phyloP scores from a whole-genome alignment of 2,888 invertebrate genomes.

The Conops quadrifasciatus region DNA sequence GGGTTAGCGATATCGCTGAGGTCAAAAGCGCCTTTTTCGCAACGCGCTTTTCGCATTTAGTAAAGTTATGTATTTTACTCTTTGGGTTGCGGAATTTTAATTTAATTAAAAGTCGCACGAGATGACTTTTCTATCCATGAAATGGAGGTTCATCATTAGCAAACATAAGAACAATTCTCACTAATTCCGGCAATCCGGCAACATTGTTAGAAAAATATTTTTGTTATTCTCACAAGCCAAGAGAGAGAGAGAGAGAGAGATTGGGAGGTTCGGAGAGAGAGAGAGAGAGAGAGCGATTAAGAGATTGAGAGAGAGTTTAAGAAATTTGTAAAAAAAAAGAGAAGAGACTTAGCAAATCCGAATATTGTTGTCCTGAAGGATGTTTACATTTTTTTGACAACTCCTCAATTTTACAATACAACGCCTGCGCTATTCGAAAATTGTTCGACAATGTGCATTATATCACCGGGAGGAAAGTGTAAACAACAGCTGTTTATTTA shows the following conservation, averaged over 20 bases:
- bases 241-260: background rate
- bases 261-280: background rate
- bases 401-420: slow-evolving; percentile 13
- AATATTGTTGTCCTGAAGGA: background rate
- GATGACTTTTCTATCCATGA: too few relatives aligned
- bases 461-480: slow-evolving; percentile 9
- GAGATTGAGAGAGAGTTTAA: background rate
- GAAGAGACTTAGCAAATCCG: too few relatives aligned
- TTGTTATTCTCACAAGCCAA: background rate
- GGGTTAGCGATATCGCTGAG: too few relatives aligned
- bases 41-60: too few relatives aligned
- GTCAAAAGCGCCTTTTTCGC: too few relatives aligned
- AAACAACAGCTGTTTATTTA: slow-evolving; percentile 42
- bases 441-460: slow-evolving; percentile 19
- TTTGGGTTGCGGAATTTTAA: too few relatives aligned
- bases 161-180: too few relatives aligned
- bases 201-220: too few relatives aligned
- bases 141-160: too few relatives aligned
- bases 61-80: too few relatives aligned
- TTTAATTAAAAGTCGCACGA: too few relatives aligned
- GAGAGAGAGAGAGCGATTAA: background rate
- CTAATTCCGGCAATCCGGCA: too few relatives aligned
- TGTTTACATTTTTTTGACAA: slow-evolving; percentile 1
- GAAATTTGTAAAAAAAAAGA: background rate
- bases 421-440: slow-evolving; percentile 18